A percentile compares a stretch with the other conserved stretches of the same genome.
These are phyloP conservation scores for Macrochelys suwanniensis DNA, from an alignment of 2,797 vertebrate genomes.

Conservation along the genomic window DNA sequence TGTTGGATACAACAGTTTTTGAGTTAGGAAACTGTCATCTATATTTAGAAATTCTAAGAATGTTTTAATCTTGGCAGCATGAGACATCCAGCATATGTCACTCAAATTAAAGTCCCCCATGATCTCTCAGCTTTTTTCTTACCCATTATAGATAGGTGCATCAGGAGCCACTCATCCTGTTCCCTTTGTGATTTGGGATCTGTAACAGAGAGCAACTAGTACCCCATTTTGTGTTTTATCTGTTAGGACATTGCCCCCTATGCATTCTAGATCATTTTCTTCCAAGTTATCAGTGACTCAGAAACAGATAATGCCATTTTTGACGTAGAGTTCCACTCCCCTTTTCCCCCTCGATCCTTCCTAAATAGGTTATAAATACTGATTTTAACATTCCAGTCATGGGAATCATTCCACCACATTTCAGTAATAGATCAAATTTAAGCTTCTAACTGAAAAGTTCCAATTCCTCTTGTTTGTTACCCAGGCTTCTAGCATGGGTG, in stretches of 20 bases:
- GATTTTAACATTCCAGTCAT: no score
- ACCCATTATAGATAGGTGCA: not conserved
- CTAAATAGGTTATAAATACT: no score
- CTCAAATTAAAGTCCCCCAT: not conserved
- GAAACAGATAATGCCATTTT: no score
- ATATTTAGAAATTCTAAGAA: not conserved
- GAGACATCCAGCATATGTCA: not conserved
- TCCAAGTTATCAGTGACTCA: no score
- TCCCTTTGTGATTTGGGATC: not conserved
- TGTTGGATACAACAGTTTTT: not conserved
- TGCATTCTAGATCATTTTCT: no score
- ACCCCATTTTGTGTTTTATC: not conserved
- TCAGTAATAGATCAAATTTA: no score
- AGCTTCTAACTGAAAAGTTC: no score
- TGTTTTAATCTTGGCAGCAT: not conserved
- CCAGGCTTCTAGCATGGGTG: no score
- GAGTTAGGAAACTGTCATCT: not conserved
- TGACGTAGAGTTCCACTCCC: no score
- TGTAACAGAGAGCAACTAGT: not conserved
- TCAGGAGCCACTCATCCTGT: not conserved
- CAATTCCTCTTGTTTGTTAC: no score
- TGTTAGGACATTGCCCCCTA: not conserved
- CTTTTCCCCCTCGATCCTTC: no score
- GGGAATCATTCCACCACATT: no score
- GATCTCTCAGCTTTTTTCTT: not conserved